These are phyloP conservation scores for Rotaria macrura DNA, from an alignment of 2,888 invertebrate genomes.

Conservation along the genomic window DNA sequence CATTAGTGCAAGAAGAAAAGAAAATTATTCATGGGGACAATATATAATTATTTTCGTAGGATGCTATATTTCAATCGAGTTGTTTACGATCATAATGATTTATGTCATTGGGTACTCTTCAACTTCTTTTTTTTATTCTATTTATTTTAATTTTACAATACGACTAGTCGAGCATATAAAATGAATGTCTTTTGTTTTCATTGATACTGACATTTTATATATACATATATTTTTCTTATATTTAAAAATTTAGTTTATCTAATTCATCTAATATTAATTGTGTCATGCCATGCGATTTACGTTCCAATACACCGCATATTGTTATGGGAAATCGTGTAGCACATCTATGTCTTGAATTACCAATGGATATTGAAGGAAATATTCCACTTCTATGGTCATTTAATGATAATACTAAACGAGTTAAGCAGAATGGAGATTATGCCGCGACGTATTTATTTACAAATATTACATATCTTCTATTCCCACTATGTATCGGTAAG, in stretches of 20 bases:
- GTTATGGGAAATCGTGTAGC: conserved; percentile 16
- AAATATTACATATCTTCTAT: not conserved
- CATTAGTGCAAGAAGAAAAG: not conserved
- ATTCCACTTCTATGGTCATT: conserved; percentile 30
- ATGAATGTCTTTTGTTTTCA: no score
- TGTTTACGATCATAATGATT: not conserved
- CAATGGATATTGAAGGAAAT: conserved; percentile 28
- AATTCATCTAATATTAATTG: not conserved
- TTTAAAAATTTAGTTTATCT: not conserved
- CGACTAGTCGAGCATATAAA: not conserved
- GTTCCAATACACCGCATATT: not conserved
- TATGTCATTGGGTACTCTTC: no score
- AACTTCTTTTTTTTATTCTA: no score
- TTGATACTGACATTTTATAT: no score
- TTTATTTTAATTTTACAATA: not conserved
- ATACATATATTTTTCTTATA: not conserved
- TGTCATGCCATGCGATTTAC: not conserved
- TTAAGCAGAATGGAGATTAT: not conserved
- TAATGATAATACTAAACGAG: conserved; percentile 1
- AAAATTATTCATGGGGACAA: no score
- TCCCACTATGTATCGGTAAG: not conserved
- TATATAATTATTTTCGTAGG: no score
- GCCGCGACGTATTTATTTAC: conserved; percentile 4
- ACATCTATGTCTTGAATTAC: conserved; percentile 7
- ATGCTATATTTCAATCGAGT: not conserved